Percentiles rank a stretch among this genome's conserved stretches.
These are phyloP conservation scores for Meleagris gallopavo DNA, from an alignment of 2,113 vertebrate genomes.

Conservation along the genomic window DNA sequence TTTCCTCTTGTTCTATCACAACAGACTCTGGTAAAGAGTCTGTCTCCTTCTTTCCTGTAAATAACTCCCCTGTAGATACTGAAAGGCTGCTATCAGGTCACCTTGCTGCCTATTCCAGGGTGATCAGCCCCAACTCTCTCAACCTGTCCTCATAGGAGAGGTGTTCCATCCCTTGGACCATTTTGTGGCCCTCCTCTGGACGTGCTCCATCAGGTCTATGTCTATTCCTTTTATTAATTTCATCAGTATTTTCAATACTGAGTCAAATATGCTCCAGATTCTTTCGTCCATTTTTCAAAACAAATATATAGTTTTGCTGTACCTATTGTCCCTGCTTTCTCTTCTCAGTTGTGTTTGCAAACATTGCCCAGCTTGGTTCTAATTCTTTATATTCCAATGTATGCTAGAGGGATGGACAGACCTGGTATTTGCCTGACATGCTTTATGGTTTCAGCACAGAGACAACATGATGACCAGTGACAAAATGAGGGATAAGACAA, in stretches of 20 bases:
- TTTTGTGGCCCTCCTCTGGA: too few species aligned
- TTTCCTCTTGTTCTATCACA: too few species aligned
- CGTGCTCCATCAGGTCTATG: too few species aligned
- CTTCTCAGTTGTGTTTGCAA: background rate
- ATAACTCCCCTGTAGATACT: too few species aligned
- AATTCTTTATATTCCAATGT: background rate
- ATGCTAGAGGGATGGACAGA: background rate
- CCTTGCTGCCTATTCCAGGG: too few species aligned
- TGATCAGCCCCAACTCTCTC: too few species aligned
- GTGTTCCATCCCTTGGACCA: too few species aligned
- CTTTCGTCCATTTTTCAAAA: background rate
- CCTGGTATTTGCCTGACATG: background rate
- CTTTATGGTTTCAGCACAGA: background rate
- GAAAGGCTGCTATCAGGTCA: too few species aligned
- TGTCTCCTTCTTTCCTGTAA: too few species aligned
- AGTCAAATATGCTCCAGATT: background rate
- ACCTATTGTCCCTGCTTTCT: background rate
- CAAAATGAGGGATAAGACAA: background rate
- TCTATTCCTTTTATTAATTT: background rate
- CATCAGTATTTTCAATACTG: background rate
- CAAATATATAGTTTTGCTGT: background rate
- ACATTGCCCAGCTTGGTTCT: background rate
- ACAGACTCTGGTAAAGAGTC: too few species aligned
- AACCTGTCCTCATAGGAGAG: too few species aligned
- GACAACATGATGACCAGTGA: background rate